These are phyloP conservation scores for Apocrypta bakeri DNA, from an alignment of 1,140 invertebrate genomes.

Conservation along the genomic window DNA sequence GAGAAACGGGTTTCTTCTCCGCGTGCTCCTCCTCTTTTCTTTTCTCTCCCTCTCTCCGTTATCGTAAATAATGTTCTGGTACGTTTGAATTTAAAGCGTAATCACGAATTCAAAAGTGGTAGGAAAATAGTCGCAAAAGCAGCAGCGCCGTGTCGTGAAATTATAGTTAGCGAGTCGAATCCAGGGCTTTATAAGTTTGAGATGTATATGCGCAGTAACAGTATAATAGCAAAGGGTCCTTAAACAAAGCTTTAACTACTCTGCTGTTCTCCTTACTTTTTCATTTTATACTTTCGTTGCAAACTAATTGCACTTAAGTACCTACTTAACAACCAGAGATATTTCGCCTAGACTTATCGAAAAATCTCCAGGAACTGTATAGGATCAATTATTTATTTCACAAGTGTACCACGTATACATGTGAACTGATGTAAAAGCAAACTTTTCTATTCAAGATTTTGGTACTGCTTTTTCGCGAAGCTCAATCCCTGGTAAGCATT, in stretches of 20 bases:
- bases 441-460: too few species aligned
- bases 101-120: not conserved
- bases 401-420: too few species aligned
- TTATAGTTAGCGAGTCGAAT: not conserved
- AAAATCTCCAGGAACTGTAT: not conserved
- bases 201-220: not conserved
- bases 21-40: too few species aligned
- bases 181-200: not conserved
- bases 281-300: constrained; percentile 19
- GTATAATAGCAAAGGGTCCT: not conserved
- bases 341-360: not conserved
- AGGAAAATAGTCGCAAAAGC: not conserved
- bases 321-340: not conserved
- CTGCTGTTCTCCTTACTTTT: not conserved
- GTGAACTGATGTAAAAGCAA: too few species aligned
- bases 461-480: too few species aligned
- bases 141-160: not conserved
- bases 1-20: too few species aligned
- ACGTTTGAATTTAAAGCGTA: not conserved
- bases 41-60: too few species aligned
- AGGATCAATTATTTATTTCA: too few species aligned
- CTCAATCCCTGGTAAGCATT: too few species aligned
- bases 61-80: too few species aligned
- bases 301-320: constrained; percentile 24
- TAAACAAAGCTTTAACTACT: not conserved